Base-by-base conservation (phyloP, 1,140 invertebrate species). In the Lordiphosa stackelbergi region DNA sequence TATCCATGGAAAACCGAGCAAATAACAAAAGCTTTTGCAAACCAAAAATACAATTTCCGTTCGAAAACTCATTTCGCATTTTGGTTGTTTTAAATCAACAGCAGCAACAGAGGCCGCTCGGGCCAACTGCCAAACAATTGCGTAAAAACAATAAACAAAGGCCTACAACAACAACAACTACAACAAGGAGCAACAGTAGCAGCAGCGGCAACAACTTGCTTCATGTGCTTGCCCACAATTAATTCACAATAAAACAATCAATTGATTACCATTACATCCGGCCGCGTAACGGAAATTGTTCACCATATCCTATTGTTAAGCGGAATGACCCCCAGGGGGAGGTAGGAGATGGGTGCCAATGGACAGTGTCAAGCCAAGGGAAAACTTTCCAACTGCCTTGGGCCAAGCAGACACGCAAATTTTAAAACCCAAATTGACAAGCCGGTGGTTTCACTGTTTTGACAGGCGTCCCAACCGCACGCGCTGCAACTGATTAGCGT, bases 221-320 rank as follows among this genome's bases (percentile, higher is more conserved):
- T 66, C 78, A 84, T 83, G 78, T 84, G 69, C 72, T 77, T 83
- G 69, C 61, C 78, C 73, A 72, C 77, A 84, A 84, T 83, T 83
- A 81, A 81, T 77, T 83, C 53, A 83, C 77, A 83, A 83, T 83
- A 83, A 83, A 77, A 83, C 77, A 83, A 83, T 83, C 77, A 83
- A 84, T 84, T 83, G 77, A 83, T 83, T 83, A 84, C 73, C 69
- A 77, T 73, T 84, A 66, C 61, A 73, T 83, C 77, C 77, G 77
- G 65, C 53, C 73, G 73, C 73, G 72, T 53, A 66, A 54, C 78
- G 77, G 77, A 81, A 83, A 81, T 81, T 81, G 77, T 62, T 57
- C 69, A 65, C 78, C 69, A 83, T 83, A 77, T 83, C 61, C 78
- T 65, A 66, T 84, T 83, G 73, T 83, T 69, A 73, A 70, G 63